Evolutionary conservation across 2,797 vertebrate species (phyloP).

Genomic region (Eremophila alpestris): DNA sequence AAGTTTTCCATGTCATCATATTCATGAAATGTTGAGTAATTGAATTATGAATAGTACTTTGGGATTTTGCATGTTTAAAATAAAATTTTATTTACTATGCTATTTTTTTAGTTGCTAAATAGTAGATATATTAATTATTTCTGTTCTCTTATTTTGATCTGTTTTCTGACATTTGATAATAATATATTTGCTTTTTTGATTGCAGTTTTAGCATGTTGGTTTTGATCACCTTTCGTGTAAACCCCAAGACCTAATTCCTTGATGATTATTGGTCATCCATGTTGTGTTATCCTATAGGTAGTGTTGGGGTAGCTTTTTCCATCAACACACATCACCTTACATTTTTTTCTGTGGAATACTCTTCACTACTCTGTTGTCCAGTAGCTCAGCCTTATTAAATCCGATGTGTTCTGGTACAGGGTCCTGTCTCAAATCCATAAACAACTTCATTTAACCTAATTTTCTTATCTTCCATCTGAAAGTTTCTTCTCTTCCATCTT

Average conservation of each 20-base stretch:
- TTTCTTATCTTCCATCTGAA: neutral
- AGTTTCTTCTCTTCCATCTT: neutral
- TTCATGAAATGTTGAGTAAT: neutral
- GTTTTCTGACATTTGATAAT: neutral
- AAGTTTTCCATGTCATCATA: neutral
- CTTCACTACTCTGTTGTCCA: neutral
- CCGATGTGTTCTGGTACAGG: neutral
- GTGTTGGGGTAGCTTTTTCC: neutral
- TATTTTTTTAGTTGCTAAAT: neutral
- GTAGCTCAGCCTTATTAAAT: neutral
- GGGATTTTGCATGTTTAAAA: neutral
- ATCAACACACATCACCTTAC: neutral
- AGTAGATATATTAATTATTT: neutral
- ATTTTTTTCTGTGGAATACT: neutral
- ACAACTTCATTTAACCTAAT: neutral
- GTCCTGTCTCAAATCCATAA: neutral
- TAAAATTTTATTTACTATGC: neutral
- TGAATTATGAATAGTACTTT: neutral
- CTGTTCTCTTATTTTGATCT: neutral
- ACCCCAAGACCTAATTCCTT: neutral
- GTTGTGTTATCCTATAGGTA: neutral
- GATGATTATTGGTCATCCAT: neutral
- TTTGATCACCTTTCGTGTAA: neutral
- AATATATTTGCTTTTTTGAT: neutral
- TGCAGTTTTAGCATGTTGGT: neutral